phyloP scores from a whole-genome alignment of 2,113 vertebrate species.

The Hemiscyllium ocellatum region DNA sequence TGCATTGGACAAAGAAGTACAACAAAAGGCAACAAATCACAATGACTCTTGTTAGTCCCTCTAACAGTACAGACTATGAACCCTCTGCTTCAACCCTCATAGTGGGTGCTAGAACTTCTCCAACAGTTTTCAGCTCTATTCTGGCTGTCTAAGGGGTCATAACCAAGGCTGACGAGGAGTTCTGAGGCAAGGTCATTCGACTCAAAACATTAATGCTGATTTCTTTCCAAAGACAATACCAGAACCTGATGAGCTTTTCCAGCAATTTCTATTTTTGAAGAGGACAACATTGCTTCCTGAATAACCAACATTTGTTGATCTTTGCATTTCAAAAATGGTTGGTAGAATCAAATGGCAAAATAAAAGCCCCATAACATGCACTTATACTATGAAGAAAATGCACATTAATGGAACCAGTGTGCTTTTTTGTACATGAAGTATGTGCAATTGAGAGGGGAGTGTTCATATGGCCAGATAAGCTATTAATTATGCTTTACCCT shows the following conservation, averaged over 20 bases:
- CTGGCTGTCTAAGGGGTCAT: neutral
- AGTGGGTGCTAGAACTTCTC: neutral
- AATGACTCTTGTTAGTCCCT: neutral
- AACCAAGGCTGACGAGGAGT: no score
- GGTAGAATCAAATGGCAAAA: neutral
- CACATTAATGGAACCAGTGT: neutral
- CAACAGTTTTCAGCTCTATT: no score
- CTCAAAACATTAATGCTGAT: no score
- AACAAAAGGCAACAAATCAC: neutral
- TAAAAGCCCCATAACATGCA: neutral
- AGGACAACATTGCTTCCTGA: neutral
- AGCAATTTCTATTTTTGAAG: neutral
- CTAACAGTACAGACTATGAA: neutral
- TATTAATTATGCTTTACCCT: neutral
- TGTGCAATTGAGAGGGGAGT: neutral
- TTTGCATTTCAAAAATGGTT: neutral
- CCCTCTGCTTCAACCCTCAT: neutral
- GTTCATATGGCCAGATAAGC: neutral
- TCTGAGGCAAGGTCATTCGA: no score
- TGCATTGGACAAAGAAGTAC: neutral
- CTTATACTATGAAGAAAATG: neutral
- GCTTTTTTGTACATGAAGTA: neutral
- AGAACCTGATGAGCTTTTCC: no score
- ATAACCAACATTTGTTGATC: neutral
- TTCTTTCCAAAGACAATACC: no score